Base-by-base conservation (phyloP, 64 coral and sea anemone species). In the Montipora efflorescens region DNA sequence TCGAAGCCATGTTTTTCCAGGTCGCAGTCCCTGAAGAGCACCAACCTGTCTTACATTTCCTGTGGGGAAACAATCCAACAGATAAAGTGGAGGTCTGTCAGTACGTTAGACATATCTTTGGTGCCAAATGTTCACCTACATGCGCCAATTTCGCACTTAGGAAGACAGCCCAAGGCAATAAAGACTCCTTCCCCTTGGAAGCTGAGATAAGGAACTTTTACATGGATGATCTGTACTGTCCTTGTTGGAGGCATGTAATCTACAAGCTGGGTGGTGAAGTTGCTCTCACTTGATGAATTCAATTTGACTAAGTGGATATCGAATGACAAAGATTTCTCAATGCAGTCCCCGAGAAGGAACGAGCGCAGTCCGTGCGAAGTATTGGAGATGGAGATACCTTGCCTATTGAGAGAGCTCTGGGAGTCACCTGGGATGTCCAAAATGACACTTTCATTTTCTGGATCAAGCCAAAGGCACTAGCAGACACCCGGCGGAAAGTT, bases 181-280 rank as follows among this genome's bases (percentile, higher is more conserved):
- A 72, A 15, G 62, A 69, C 18, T 90, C 77, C 61, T 45, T 58
- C 58, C 87, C 72, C 18, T 76, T 51, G 69, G 74, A 73, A 61
- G 77, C 77, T 1, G 75, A 75, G 57, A 75, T 67, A 18, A 90
- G 75, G 77, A 90, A 90, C 62, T 90, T 90, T 20, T 87, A 87
- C 15, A 51, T 87, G 85, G 85, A 75, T n/a, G 83, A 88, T 55
- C 70, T 15, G 48, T 75, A 11, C 70, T 69, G 11, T 74, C 85
- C 46, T 16, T 88, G 4, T 55, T 74, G 62, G 68, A 88, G n/a
- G 88, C 88, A 69, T 76, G 67, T 13, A 89, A 19, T n/a, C 46
- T 88, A 2, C 85, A 88, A 75, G 68, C 85, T 88, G 70, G 68
- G 15, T 75, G 12, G 85, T 75, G 44, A 74, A 88, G 18, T 59